A percentile compares a stretch with the other conserved stretches of the same genome.
Evolutionary conservation across 2,888 invertebrate genomes (phyloP).

Genomic region (Orchestes rusci): DNA sequence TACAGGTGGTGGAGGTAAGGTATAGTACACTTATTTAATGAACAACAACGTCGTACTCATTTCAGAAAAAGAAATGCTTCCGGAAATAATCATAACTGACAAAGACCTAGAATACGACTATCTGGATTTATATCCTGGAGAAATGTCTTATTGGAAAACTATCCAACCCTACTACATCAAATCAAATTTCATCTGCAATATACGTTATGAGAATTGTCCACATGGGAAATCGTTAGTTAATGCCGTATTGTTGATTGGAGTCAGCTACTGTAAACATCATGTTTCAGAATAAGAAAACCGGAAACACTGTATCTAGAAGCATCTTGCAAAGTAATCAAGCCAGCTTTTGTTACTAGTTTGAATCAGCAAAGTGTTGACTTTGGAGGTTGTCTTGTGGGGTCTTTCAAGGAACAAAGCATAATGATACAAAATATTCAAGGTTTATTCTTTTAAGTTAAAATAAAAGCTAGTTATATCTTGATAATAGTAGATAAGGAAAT

Average conservation of each 20-base stretch:
- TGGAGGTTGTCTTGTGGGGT: constrained; percentile 28
- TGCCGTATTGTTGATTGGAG: no score
- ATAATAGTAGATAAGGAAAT: constrained; percentile 29
- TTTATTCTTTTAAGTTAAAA: no score
- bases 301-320: constrained; percentile 26
- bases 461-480: no score
- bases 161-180: constrained; percentile 27
- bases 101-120: constrained; percentile 23
- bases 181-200: constrained; percentile 25
- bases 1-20: constrained; percentile 6
- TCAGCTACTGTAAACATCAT: no score
- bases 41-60: no score
- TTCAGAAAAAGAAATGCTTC: no score
- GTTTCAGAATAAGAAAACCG: no score
- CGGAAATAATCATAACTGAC: constrained; percentile 22
- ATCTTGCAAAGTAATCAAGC: constrained; percentile 26
- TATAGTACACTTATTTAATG: no score
- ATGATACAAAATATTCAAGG: constrained; percentile 30
- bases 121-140: constrained; percentile 29
- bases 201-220: no score
- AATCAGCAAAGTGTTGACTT: constrained; percentile 29
- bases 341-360: constrained; percentile 29
- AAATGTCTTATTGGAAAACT: constrained; percentile 31
- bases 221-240: no score
- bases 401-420: constrained; percentile 20